A percentile compares a stretch with the other conserved stretches of the same genome.
Evolutionary conservation across 2,797 vertebrate genomes (phyloP).

Genomic region (Trachurus trachurus): DNA sequence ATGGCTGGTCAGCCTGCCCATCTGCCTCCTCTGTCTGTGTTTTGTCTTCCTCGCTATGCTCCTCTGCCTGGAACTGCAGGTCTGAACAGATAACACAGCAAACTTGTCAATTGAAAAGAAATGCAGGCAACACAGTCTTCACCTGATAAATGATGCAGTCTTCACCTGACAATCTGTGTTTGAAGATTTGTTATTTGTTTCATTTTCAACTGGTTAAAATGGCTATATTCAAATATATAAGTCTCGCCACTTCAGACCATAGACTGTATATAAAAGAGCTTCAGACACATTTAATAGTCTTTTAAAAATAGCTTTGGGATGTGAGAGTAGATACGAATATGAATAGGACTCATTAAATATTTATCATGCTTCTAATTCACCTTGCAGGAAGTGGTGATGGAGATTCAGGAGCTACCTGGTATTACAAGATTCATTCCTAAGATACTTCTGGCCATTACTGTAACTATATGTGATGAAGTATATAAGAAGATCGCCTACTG

Average conservation of each 20-base stretch:
- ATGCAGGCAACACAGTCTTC: background rate
- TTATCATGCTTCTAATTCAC: slow-evolving; percentile 29
- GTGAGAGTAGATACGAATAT: slow-evolving; percentile 25
- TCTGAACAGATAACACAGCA: slow-evolving; percentile 37
- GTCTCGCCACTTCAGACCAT: background rate
- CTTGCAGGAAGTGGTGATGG: slow-evolving; percentile 91
- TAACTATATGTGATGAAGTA: slow-evolving; percentile 91
- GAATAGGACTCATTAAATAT: slow-evolving; percentile 51
- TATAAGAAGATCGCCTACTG: slow-evolving; percentile 95
- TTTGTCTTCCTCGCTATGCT: slow-evolving; percentile 94
- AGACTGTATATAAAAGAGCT: too few relatives aligned
- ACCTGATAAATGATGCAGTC: background rate
- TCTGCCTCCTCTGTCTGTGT: slow-evolving; percentile 91
- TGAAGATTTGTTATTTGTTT: too few relatives aligned
- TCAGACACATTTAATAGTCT: slow-evolving; percentile 9
- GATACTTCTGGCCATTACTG: slow-evolving; percentile 91
- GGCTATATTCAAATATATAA: background rate
- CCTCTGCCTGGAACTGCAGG: slow-evolving; percentile 90
- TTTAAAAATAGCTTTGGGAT: slow-evolving; percentile 43
- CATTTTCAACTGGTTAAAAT: background rate
- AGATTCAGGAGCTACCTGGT: slow-evolving; percentile 90
- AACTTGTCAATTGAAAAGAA: background rate
- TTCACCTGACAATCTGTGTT: background rate
- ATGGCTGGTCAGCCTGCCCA: slow-evolving; percentile 92
- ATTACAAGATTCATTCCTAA: slow-evolving; percentile 93